Base-by-base conservation (phyloP, 2,888 invertebrate species). In the Caenorhabditis drosophilae region DNA sequence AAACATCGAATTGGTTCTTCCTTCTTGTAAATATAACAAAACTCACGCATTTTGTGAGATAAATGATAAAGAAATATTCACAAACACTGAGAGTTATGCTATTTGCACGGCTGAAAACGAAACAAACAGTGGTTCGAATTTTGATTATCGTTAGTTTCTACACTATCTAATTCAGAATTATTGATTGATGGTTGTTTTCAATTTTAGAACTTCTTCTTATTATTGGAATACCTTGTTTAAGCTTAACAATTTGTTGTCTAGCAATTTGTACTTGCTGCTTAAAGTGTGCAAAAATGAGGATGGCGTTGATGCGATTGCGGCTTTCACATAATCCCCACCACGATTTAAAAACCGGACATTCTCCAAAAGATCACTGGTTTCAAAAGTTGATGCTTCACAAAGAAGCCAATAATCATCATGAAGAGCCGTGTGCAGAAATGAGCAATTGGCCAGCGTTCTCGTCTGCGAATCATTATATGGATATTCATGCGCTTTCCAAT, bases 401-500 rank as follows among this genome's bases (percentile, higher is more conserved):
- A 42, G 26, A 57, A 53, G 38, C 15, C 12, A 6, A 16, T 47
- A 3, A 26, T n/a, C 6, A 31, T 31, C 31, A 6, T 31, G 31
- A 31, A 31, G 31, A n/a, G n/a, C n/a, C n/a, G n/a, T n/a, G n/a
- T n/a, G n/a, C n/a, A n/a, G n/a, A n/a, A n/a, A n/a, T n/a, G n/a
- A n/a, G n/a, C n/a, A n/a, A 31, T 15, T 55, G 54, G 54, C 41
- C 54, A 1, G 50, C 54, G 35, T 72, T 64, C 36, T 63, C 72
- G 2, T 48, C 59, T 15, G 57, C 72, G 2, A 73, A 73, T 42
- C 61, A 67, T 42, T 73, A 73, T 50, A 73, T 70, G 70, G 73
- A 73, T 41, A 61, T 73, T 26, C 45, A 66, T 42, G 54, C 57
- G 7, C 27, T 73, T 15, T 47, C 66, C 20, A 66, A 56, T 18